phyloP scores from a whole-genome alignment of 1,140 invertebrate genomes.

The Alviniconcha marisindica region DNA sequence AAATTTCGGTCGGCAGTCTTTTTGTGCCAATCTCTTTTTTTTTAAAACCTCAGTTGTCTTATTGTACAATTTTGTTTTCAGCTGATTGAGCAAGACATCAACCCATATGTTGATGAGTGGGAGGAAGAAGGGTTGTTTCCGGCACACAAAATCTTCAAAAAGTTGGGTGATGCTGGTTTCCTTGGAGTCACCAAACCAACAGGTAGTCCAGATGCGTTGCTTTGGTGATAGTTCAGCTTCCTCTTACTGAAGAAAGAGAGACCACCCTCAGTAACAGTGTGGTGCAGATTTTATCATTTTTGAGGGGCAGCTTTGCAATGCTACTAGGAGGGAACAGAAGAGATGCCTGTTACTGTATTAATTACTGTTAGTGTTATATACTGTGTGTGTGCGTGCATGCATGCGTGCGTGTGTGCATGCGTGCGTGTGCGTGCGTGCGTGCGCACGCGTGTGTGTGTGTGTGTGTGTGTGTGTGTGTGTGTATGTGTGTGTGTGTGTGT shows the following conservation, averaged over 20 bases:
- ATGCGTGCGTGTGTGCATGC: not conserved
- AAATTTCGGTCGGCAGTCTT: not conserved
- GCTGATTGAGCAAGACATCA: constrained; percentile 81
- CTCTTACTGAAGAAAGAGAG: too few relatives aligned
- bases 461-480: constrained; percentile 4
- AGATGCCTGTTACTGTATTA: too few relatives aligned
- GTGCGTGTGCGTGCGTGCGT: not conserved
- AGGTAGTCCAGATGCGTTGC: too few relatives aligned
- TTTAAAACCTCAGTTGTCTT: not conserved
- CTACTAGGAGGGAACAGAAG: too few relatives aligned
- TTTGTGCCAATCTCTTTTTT: not conserved
- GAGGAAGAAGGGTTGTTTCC: constrained; percentile 78
- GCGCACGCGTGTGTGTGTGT: not conserved
- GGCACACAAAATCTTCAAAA: constrained; percentile 79
- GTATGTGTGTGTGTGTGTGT: not conserved
- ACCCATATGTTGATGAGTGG: constrained; percentile 81
- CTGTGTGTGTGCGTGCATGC: too few relatives aligned
- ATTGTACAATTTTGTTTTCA: constrained; percentile 48
- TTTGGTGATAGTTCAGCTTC: too few relatives aligned
- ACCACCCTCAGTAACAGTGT: too few relatives aligned
- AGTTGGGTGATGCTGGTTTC: constrained; percentile 79
- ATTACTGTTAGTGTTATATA: too few relatives aligned
- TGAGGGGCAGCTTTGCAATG: too few relatives aligned
- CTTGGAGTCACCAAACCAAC: constrained; percentile 78
- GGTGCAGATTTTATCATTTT: too few relatives aligned